Conservation (phyloP, 2,888 invertebrate genomes). For the Drosophila recens region DNA sequence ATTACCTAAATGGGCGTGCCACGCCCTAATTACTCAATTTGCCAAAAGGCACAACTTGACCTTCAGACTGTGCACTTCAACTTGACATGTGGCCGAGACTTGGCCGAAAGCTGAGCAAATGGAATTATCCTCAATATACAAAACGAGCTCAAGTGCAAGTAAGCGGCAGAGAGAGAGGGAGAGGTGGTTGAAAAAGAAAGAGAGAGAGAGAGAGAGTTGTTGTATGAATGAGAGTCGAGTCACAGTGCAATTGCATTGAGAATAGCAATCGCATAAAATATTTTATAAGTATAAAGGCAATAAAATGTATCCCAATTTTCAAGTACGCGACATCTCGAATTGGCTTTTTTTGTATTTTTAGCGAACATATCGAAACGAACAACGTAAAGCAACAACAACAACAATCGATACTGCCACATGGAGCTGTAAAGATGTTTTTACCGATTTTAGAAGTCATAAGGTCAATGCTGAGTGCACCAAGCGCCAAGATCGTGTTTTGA, state of each 20-base stretch:
- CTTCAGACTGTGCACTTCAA: conserved; percentile 58
- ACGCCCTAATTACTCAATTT: conserved; percentile 73
- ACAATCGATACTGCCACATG: conserved; percentile 63
- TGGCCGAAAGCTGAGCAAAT: conserved; percentile 15
- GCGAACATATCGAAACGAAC: conserved; percentile 56
- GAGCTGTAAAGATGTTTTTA: conserved; percentile 82
- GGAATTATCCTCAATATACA: conserved; percentile 56
- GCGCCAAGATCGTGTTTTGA: conserved; percentile 77
- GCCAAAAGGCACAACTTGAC: conserved; percentile 41
- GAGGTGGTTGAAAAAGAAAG: not conserved
- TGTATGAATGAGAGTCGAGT: conserved; percentile 37
- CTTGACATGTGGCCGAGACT: conserved; percentile 51
- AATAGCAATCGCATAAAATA: conserved; percentile 47
- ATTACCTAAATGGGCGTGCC: conserved; percentile 54
- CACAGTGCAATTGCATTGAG: conserved; percentile 24
- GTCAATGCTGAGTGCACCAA: conserved; percentile 79
- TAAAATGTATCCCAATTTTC: conserved; percentile 75
- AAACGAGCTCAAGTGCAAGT: conserved; percentile 31
- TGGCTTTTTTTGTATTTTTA: conserved; percentile 68
- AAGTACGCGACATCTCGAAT: conserved; percentile 71
- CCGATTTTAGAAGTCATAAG: conserved; percentile 83
- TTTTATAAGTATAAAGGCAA: conserved; percentile 51
- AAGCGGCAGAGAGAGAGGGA: conserved; percentile 18
- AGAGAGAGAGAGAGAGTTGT: conserved; percentile 8
- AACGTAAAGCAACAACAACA: conserved; percentile 43